Percentiles rank a stretch among this genome's conserved stretches.
Evolutionary conservation across 2,797 vertebrate genomes (phyloP).

Genomic region (Callimico goeldii): DNA sequence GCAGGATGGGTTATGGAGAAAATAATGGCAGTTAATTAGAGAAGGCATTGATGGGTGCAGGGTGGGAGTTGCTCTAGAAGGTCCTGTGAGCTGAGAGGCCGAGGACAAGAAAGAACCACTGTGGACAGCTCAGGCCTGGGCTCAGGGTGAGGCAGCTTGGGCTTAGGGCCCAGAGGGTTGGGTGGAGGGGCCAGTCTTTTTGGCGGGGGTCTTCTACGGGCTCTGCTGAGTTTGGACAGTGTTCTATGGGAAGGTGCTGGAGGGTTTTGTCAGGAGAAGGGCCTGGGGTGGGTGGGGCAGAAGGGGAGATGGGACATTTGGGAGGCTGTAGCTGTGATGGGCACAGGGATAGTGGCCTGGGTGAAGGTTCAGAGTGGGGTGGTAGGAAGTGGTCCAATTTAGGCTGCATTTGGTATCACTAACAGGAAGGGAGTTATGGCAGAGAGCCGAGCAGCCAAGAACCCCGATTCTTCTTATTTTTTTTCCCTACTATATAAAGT

Average conservation of each 20-base stretch:
- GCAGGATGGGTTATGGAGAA: no score
- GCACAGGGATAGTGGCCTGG: not conserved
- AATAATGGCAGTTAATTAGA: not conserved
- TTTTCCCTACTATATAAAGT: no score
- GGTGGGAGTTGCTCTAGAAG: no score
- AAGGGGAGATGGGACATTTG: not conserved
- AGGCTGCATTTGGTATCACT: not conserved
- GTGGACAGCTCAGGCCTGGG: rapidly evolving
- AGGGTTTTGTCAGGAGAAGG: not conserved
- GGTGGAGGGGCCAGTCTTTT: not conserved
- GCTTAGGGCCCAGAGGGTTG: not conserved
- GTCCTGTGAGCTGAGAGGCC: not conserved
- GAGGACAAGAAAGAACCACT: not conserved
- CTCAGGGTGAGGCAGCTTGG: not conserved
- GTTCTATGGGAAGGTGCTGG: not conserved
- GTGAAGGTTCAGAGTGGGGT: not conserved
- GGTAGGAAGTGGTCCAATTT: no score
- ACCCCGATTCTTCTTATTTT: not conserved
- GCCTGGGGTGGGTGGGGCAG: no score
- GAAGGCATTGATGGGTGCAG: rapidly evolving
- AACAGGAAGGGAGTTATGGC: not conserved
- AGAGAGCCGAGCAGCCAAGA: not conserved
- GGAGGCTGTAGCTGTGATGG: not conserved
- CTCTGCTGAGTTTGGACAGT: not conserved
- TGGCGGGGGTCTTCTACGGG: not conserved